These are phyloP conservation scores for Odontamblyopus lacepedii DNA, from an alignment of 2,797 vertebrate genomes.

Conservation along the genomic window DNA sequence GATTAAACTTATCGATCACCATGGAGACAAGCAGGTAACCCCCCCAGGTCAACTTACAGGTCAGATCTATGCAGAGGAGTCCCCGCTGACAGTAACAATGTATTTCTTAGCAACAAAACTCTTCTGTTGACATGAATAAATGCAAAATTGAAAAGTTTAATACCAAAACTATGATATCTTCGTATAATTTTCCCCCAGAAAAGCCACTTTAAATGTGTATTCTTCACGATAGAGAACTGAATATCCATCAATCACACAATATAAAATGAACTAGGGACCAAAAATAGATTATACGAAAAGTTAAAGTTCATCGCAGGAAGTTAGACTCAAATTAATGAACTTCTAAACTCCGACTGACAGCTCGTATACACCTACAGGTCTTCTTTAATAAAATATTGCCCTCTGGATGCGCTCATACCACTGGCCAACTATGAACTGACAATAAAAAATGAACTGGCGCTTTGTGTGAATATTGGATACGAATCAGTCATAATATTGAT, in stretches of 20 bases:
- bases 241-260: no score
- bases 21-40: no score
- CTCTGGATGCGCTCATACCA: neutral
- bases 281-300: neutral
- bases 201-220: neutral
- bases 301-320: neutral
- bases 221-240: neutral
- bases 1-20: no score
- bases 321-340: neutral
- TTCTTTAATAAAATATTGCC: constrained; percentile 3
- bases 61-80: neutral
- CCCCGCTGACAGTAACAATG: neutral
- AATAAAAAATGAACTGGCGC: constrained; percentile 7
- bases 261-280: no score
- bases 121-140: no score
- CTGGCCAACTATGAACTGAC: neutral
- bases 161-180: neutral
- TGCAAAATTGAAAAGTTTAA: neutral
- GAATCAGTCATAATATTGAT: constrained; percentile 25
- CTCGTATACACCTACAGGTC: constrained; percentile 8
- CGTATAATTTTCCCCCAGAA: neutral
- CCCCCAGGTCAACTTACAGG: neutral
- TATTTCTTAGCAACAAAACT: no score
- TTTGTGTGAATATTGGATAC: constrained; percentile 23
- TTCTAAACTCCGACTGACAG: neutral